Base-by-base conservation (phyloP, 2,797 vertebrate genomes). In the Coracias cyanogaster region DNA sequence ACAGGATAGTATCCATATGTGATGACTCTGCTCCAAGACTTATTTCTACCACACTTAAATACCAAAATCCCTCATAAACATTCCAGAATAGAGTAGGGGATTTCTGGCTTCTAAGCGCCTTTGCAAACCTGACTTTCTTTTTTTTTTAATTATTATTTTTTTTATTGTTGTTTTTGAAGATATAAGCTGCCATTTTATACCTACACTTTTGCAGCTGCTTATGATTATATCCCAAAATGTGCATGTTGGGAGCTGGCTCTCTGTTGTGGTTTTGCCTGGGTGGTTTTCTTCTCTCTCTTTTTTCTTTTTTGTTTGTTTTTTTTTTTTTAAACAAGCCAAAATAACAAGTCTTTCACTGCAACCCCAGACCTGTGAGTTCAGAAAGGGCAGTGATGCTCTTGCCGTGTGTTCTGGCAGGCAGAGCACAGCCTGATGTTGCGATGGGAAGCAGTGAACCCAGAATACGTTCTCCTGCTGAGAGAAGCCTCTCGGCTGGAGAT, bases 41-140 rank as follows among this genome's bases (percentile, higher is more conserved):
- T 91, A 89, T 67, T 89, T 86, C 52, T 91, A 12, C 46, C 65
- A 9, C 21, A 25, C 69, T 80, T 86, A 70, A 89, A 73, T 51
- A 93, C 52, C 43, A 91, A 78, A 94, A 72, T 41, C 43, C 58
- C 74, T 90, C 70, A 67, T 84, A 94, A 94, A 77, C 71, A 74
- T 94, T 93, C 71, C 81, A 90, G 73, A 52, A 31, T 35, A 60
- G 64, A 82, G 37, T 3, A 69, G 65, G 74, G 66, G 21, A 60
- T 93, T 93, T 86, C 70, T 92, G 55, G 46, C 69, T 31, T 86
- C 49, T 48, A 20, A 72, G 64, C n/a, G 78, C 58, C 64, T 89
- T 88, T 57, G 52, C 62, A 58, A 61, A 94, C 18, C 17, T 45
- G 17, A 17, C 41, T 22, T 51, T 51, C 69, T 86, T 45, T 14